These are phyloP conservation scores for Ethmia dodecea DNA, from an alignment of 2,888 invertebrate species.

Conservation along the genomic window DNA sequence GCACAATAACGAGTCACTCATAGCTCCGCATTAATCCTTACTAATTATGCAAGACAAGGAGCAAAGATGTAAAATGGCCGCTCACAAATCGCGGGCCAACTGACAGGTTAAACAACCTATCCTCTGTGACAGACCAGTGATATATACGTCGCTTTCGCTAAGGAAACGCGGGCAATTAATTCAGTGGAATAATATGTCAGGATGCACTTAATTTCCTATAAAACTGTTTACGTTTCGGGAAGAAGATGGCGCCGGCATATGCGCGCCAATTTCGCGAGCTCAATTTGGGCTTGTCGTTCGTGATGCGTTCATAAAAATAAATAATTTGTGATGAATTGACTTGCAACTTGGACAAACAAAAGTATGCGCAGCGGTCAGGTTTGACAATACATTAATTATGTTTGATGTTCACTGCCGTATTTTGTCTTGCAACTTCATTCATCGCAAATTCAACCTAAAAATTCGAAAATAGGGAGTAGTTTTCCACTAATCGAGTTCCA, in stretches of 20 bases:
- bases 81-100: constrained; percentile 69
- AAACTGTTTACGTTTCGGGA: constrained; percentile 45
- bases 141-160: constrained; percentile 54
- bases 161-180: constrained; percentile 70
- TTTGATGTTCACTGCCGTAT: no score
- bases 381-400: no score
- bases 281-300: neutral
- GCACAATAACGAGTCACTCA: constrained; percentile 63
- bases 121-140: constrained; percentile 69
- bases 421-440: no score
- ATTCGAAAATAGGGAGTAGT: no score
- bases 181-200: constrained; percentile 67
- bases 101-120: constrained; percentile 73
- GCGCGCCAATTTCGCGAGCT: constrained; percentile 13
- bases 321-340: no score
- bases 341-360: no score
- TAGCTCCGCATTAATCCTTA: constrained; percentile 68
- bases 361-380: no score
- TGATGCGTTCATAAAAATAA: no score
- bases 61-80: constrained; percentile 71
- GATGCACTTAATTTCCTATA: constrained; percentile 71
- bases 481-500: constrained; percentile 17
- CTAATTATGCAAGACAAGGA: constrained; percentile 73
- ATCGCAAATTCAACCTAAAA: no score
- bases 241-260: constrained; percentile 36